These are phyloP conservation scores for Erinaceus europaeus DNA, from an alignment of 2,113 vertebrate genomes.

Conservation along the genomic window DNA sequence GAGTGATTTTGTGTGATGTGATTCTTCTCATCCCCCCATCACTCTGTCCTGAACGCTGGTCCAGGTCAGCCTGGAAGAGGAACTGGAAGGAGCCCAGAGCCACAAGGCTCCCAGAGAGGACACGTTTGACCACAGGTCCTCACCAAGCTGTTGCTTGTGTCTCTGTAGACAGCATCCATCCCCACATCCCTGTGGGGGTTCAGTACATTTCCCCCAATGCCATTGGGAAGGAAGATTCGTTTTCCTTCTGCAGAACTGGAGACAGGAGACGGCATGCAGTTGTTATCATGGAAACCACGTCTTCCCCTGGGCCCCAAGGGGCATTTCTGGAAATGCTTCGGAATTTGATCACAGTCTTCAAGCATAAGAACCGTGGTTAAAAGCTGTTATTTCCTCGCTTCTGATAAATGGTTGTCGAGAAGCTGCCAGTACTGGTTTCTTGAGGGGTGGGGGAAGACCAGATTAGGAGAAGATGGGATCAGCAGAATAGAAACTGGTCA, in stretches of 20 bases:
- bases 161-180: neutral
- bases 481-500: neutral
- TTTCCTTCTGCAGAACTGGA: neutral
- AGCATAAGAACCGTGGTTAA: constrained; percentile 71
- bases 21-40: too few species aligned
- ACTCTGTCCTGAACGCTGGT: neutral
- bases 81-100: neutral
- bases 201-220: neutral
- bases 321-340: constrained; percentile 73
- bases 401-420: constrained; percentile 72
- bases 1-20: neutral
- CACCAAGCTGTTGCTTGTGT: neutral
- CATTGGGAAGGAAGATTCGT: neutral
- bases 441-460: constrained; percentile 50
- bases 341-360: constrained; percentile 81
- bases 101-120: neutral
- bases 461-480: neutral
- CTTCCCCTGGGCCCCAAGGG: constrained; percentile 62
- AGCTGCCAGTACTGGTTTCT: constrained; percentile 58
- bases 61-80: neutral
- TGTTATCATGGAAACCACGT: constrained; percentile 74
- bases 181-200: neutral
- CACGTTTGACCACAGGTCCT: neutral
- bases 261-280: neutral
- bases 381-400: constrained; percentile 78